Base-by-base conservation (phyloP, 2,113 vertebrate genomes). In the Poeciliopsis turrubarensis region DNA sequence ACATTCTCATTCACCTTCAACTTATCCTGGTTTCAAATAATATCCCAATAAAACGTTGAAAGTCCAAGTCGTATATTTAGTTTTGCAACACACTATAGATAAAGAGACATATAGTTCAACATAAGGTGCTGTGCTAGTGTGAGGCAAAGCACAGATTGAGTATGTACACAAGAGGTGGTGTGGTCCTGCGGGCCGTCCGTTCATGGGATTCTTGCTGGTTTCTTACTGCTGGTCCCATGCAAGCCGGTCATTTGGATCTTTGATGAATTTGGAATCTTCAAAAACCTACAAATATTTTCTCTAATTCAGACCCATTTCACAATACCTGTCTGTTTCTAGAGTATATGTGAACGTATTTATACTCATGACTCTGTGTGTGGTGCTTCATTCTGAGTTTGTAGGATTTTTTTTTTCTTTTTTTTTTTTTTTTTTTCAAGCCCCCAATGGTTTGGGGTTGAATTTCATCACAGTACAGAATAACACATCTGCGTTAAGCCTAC, bases 181-280 rank as follows among this genome's bases (percentile, higher is more conserved):
- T 85, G 88, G 85, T 91, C 84, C 89, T 85, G 81, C 84, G 83
- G 81, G 84, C 89, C 88, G 91, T 94, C 92, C 91, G 92, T 91
- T 86, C 61, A 19, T 75, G 86, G 73, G 85, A 80, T 87, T 89
- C 84, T 89, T 81, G 77, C 83, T 89, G 86, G 89, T 89, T 87
- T 66, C 22, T 65, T 77, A 78, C 84, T 81, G 78, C 75, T 86
- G 75, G 80, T 87, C 90, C 85, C 83, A 87, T 92, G 87, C 83
- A 91, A 90, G 86, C 86, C 84, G 89, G 89, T 84, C 83, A 91
- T 92, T 89, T 89, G 86, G 89, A 91, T 91, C 81, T 86, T 90
- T 87, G 87, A 92, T 92, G 91, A 88, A 91, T 89, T 89, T 90
- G 85, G 79, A 91, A 81, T 92, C 87, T 91, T 73, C 85, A 88